Conservation (phyloP, 2,797 vertebrate species). For the Characodon lateralis region DNA sequence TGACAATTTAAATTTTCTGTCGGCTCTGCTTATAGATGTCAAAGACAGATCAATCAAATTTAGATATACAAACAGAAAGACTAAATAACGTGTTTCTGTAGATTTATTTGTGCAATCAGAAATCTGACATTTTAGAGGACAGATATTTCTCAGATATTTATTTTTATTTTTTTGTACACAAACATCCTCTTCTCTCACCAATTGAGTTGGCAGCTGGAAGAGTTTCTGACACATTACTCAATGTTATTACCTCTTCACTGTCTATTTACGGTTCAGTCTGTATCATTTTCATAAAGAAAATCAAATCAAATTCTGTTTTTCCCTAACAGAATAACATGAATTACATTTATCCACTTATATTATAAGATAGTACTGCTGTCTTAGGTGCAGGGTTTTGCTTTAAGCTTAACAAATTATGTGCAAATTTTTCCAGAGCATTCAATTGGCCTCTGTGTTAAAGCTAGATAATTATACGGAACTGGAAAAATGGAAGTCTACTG, state of each 20-base stretch:
- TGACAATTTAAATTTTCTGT: conserved; percentile 22
- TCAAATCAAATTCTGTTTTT: conserved; percentile 49
- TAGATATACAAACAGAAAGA: conserved; percentile 1
- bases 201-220: conserved; percentile 53
- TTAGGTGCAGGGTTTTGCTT: conserved; percentile 28
- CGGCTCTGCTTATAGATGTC: conserved; percentile 21
- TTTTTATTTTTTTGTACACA: not conserved
- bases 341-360: conserved; percentile 23
- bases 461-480: conserved; percentile 14
- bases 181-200: conserved; percentile 30
- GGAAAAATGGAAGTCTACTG: conserved; percentile 11
- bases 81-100: not conserved
- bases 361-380: conserved; percentile 17
- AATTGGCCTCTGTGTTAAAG: conserved; percentile 20
- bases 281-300: conserved; percentile 59
- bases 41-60: conserved; percentile 32
- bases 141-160: conserved; percentile 8
- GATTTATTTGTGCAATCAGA: not conserved
- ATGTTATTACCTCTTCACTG: conserved; percentile 60
- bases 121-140: not conserved
- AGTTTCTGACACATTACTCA: conserved; percentile 59
- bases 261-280: conserved; percentile 54
- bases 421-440: conserved; percentile 15
- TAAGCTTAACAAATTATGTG: conserved; percentile 23
- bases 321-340: conserved; percentile 5